Conservation (phyloP, 2,888 invertebrate species). For the Cantharis lateralis region DNA sequence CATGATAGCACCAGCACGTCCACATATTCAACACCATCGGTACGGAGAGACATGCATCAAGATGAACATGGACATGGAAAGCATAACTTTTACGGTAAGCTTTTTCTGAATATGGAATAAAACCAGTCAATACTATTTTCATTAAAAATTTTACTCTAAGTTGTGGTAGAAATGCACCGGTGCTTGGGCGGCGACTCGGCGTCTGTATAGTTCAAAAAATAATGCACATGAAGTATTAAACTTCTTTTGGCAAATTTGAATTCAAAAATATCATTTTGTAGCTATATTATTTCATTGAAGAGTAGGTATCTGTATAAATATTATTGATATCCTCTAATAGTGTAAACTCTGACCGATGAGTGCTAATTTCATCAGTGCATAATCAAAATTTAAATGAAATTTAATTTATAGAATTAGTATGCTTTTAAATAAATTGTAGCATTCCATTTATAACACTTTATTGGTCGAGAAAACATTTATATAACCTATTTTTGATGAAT, state of each 20-base stretch:
- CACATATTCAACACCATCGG: constrained; percentile 54
- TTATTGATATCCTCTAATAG: not conserved
- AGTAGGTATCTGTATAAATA: not conserved
- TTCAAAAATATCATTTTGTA: not conserved
- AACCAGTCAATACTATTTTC: constrained; percentile 1
- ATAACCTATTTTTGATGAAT: not conserved
- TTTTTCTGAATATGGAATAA: not conserved
- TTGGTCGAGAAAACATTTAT: not conserved
- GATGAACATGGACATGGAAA: constrained; percentile 67
- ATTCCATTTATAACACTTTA: not conserved
- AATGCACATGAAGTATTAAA: not conserved
- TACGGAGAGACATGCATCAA: constrained; percentile 72
- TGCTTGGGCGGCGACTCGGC: not conserved
- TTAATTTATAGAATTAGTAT: not conserved
- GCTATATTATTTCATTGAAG: not conserved
- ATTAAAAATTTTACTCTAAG: not conserved
- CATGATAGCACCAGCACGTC: constrained; percentile 54
- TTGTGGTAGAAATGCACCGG: not conserved
- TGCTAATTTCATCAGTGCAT: not conserved
- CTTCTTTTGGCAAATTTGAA: not conserved
- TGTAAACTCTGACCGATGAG: not conserved
- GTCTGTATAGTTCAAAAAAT: not conserved
- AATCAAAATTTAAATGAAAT: not conserved
- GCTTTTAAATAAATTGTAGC: not conserved
- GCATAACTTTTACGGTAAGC: constrained; percentile 55